Percentiles rank a stretch among this genome's conserved stretches.
Evolutionary conservation across 2,797 vertebrate species (phyloP).

Genomic region (Calcarius lapponicus): DNA sequence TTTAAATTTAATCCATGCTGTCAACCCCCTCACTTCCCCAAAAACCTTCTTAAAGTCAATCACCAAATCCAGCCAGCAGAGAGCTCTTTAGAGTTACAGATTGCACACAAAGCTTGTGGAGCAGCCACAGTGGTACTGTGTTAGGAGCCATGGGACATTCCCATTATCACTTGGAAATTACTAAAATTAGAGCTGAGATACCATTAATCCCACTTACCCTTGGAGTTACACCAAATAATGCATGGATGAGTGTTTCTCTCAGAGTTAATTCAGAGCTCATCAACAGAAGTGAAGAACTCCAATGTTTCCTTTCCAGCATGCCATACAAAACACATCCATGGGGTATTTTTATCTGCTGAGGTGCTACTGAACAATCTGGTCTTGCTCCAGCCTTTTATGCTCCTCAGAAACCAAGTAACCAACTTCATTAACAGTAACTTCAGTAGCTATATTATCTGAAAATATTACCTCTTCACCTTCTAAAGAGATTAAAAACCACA

Average conservation of each 20-base stretch:
- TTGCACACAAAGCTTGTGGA: background rate
- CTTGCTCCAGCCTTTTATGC: background rate
- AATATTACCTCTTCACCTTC: background rate
- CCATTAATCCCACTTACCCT: background rate
- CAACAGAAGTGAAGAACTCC: background rate
- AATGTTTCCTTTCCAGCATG: background rate
- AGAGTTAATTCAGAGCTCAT: background rate
- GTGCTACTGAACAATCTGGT: background rate
- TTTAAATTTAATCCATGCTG: background rate
- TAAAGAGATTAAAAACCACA: constrained; percentile 29
- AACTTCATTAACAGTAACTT: background rate
- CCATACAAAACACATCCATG: background rate
- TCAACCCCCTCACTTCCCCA: background rate
- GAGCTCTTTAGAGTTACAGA: background rate
- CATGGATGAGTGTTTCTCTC: background rate
- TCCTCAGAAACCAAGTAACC: background rate
- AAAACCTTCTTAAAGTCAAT: background rate
- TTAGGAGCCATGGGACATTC: background rate
- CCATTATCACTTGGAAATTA: background rate
- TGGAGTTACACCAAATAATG: background rate
- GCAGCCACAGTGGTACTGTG: background rate
- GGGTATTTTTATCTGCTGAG: background rate
- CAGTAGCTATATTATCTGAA: background rate
- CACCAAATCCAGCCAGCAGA: background rate
- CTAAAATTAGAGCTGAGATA: background rate